Evolutionary conservation across 2,113 vertebrate species (phyloP).

Genomic region (Sakesphorus luctuosus): DNA sequence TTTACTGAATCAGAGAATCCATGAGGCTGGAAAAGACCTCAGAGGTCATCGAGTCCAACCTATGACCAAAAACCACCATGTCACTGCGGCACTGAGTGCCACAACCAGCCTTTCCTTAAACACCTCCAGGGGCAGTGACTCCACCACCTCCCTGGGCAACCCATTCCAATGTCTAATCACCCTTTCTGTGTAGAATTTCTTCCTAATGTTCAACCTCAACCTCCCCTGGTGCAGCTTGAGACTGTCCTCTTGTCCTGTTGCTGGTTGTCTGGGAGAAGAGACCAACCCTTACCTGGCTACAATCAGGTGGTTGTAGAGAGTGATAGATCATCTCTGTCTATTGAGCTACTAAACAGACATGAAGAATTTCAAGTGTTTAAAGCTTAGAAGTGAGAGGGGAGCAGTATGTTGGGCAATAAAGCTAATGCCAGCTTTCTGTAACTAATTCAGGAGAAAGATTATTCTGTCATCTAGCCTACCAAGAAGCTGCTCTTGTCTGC

Average conservation of each 20-base stretch:
- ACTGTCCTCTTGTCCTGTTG: accelerated
- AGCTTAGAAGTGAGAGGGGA: neutral
- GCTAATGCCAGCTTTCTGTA: neutral
- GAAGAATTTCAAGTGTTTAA: neutral
- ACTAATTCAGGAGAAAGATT: neutral
- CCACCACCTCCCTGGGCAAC: neutral
- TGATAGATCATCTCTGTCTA: neutral
- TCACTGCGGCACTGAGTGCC: neutral
- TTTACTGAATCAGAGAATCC: neutral
- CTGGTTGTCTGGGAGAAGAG: neutral
- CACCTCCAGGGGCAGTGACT: neutral
- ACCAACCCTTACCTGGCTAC: neutral
- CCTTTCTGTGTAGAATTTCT: neutral
- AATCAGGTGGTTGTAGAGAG: neutral
- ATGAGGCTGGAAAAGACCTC: neutral
- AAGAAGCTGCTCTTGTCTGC: neutral
- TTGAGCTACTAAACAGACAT: neutral
- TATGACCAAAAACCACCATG: neutral
- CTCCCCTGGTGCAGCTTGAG: accelerated
- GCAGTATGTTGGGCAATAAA: neutral
- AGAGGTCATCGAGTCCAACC: neutral
- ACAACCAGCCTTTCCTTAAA: neutral
- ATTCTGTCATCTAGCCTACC: neutral
- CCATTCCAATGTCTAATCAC: neutral
- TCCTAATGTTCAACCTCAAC: neutral